These are phyloP conservation scores for Netelia fuscicornis DNA, from an alignment of 2,888 invertebrate genomes.

Conservation along the genomic window DNA sequence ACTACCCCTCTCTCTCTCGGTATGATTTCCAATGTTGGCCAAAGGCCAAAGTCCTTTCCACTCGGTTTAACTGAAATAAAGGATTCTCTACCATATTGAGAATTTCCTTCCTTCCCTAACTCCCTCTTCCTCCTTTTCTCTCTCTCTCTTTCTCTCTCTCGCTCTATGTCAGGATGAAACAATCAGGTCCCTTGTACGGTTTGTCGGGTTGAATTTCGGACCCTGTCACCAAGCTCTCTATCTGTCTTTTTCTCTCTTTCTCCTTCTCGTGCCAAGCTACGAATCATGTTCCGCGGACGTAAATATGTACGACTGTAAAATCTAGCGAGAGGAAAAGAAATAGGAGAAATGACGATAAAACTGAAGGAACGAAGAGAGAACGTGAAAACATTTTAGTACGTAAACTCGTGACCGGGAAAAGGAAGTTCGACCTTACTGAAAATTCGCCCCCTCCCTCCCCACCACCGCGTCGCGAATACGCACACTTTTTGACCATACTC, in stretches of 20 bases:
- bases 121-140: not conserved
- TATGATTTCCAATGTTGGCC: conserved; percentile 79
- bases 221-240: conserved; percentile 31
- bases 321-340: conserved; percentile 4
- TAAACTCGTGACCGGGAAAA: conserved; percentile 48
- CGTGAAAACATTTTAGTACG: conserved; percentile 36
- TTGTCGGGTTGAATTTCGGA: conserved; percentile 47
- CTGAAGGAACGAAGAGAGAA: conserved; percentile 8
- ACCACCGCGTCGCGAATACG: not conserved
- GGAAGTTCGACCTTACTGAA: conserved; percentile 46
- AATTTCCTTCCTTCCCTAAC: conserved; percentile 69
- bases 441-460: not conserved
- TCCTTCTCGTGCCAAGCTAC: not conserved
- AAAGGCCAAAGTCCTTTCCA: conserved; percentile 76
- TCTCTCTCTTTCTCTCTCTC: conserved; percentile 10
- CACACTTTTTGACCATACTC: conserved; percentile 34
- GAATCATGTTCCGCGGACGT: not conserved
- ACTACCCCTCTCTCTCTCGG: conserved; percentile 22
- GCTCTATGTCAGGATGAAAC: not conserved
- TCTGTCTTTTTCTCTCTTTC: no score
- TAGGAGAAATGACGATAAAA: conserved; percentile 15
- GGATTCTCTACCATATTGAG: conserved; percentile 76
- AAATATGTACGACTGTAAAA: not conserved
- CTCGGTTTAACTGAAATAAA: conserved; percentile 80
- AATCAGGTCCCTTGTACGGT: conserved; percentile 17